Base-by-base conservation (phyloP, 2,113 vertebrate species). In the Oncorhynchus tshawytscha region DNA sequence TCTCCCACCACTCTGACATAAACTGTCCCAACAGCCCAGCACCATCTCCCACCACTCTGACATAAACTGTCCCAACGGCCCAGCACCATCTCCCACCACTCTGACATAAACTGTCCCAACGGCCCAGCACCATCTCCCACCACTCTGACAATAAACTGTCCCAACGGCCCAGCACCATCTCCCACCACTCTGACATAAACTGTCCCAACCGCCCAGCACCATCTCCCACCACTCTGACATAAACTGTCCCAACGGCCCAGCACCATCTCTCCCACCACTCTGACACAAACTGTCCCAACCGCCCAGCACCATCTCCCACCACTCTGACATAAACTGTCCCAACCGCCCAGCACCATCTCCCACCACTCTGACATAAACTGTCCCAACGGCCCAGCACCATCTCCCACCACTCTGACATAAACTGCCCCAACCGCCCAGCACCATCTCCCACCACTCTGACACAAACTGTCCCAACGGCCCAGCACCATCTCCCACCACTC, bases 201-300 rank as follows among this genome's bases (percentile, higher is more conserved):
- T 25, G 25, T 25, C 25, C 25, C 25, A 27, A 27, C n/a, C 25
- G 25, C 0, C 25, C 25, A 27, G 25, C 25, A 2, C 25, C 25
- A 27, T 29, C 31, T 71, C 66, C 22, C 45, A 8, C 15, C n/a
- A 84, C 64, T 64, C 71, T 88, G 81, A 83, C 85, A 86, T 77
- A 27, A 27, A 27, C 25, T 27, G 25, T 27, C 25, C 27, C 27
- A 69, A 49, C 34, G 74, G 20, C 45, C 49, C 24, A n/a, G 1
- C n/a, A 71, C 34, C 74, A 27, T n/a, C n/a, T 29, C 31, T 71
- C 66, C 22, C 45, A 8, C 15, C n/a, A 84, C 64, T 64, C 71
- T 88, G 81, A 83, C 85, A 86, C 76, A 27, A 27, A 27, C 27
- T 27, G 27, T 27, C 27, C 27, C 27, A 69, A 49, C 34, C 72